These are phyloP conservation scores for Menidia beryllina DNA, from an alignment of 2,113 vertebrate genomes.

Conservation along the genomic window DNA sequence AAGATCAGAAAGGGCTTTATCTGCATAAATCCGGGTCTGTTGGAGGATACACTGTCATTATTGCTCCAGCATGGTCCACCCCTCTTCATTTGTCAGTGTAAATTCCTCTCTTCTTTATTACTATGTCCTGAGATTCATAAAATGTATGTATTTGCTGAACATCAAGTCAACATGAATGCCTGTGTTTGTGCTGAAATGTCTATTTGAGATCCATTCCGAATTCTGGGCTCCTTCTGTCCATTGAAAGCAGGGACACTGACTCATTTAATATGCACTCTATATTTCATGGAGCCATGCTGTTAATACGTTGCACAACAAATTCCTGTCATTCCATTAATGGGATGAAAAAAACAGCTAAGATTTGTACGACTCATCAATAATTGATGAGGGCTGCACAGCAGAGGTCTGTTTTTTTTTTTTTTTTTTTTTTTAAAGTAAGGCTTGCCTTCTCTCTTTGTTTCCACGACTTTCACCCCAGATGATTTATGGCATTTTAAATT, in stretches of 20 bases:
- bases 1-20: constrained; percentile 75
- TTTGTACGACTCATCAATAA: constrained; percentile 90
- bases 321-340: constrained; percentile 81
- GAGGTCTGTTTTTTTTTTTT: constrained; percentile 56
- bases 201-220: constrained; percentile 16
- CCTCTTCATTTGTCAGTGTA: constrained; percentile 49
- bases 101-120: constrained; percentile 45
- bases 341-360: constrained; percentile 86
- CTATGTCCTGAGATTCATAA: constrained; percentile 11
- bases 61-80: constrained; percentile 38
- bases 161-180: constrained; percentile 3
- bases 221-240: constrained; percentile 1
- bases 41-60: constrained; percentile 52
- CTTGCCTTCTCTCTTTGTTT: too few relatives aligned
- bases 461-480: constrained; percentile 50
- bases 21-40: constrained; percentile 27
- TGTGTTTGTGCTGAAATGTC: constrained; percentile 5
- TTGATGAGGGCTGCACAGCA: constrained; percentile 85
- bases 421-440: constrained; percentile 57
- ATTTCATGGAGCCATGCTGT: constrained; percentile 40
- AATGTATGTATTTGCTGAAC: constrained; percentile 26
- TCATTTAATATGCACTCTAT: constrained; percentile 33
- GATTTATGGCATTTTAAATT: constrained; percentile 57
- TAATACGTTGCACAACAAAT: constrained; percentile 23
- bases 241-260: constrained; percentile 25